Evolutionary conservation across 2,888 invertebrate species (phyloP), one percentile per base, ranked within the genome.

Genomic region (Agapetus fuscipes): DNA sequence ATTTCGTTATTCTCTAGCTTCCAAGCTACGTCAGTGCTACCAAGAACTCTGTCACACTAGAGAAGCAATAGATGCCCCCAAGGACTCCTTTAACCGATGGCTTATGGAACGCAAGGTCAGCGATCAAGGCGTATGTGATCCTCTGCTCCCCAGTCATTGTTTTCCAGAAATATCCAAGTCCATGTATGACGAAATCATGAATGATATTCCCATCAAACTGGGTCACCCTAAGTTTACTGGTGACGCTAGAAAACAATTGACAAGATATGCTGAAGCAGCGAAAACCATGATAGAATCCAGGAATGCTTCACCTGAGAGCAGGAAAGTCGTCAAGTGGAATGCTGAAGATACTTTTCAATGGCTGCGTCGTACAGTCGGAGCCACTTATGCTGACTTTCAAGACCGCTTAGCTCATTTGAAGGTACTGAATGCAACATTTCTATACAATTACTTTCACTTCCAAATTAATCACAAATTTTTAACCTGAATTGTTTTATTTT

Each of bases 291-390:
- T 96, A 51, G 96, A 95, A 62, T 88, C 90, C 5, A 79, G 94
- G 52, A 89, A 89, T 59, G 85, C 88, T 6, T 86, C 90, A 16
- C 80, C 91, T 0, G 94, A 95, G 58, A 91, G 94, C 56, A 75
- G 96, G 46, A 96, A 96, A 66, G 87, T 95, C 10, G 95, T 97
- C 1, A 96, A 95, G 60, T 96, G 96, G 96, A 94, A 95, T 67
- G 94, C 93, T 1, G 95, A 96, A 56, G 95, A 96, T 53, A 95
- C 94, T 15, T 94, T 96, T 62, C 88, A 89, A 52, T 96, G 95
- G 95, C 61, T 96, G 34, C 74, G 95, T 56, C 78, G 86, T 55
- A 93, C 94, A 7, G 84, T 90, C 17, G 93, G 91, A 37, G 93
- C 94, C 9, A 90, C 89, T 2, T 93, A 91, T 61, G 91, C 93